Base-by-base conservation (phyloP, 2,797 vertebrate genomes). In the Chloroceryle amazona region DNA sequence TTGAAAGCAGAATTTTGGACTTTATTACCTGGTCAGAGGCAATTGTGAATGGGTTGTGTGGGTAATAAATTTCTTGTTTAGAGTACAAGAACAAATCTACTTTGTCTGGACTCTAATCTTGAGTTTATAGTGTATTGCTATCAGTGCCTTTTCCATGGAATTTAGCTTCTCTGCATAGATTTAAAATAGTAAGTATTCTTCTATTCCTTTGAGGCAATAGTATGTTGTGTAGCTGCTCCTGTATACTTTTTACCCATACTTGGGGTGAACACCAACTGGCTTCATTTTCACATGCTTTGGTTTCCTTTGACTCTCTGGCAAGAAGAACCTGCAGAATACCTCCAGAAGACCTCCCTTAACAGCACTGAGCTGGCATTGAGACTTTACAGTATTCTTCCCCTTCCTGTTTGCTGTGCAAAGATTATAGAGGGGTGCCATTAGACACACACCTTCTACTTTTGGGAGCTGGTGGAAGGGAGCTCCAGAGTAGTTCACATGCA, bases 1-100 rank as follows among this genome's bases (percentile, higher is more conserved):
- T 96, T 97, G 95, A 96, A 89, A 89, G 62, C 2, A 26, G 66
- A 90, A 58, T 90, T 91, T 89, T 89, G 74, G 57, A 28, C 51
- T 76, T 37, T 80, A 67, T 93, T 97, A 97, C 95, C 97, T 97
- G 95, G 51, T 82, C 47, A 84, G 83, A 78, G 71, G 29, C n/a
- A 90, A 63, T 94, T 75, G 60, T 63, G 67, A 95, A 74, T 78
- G 25, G 18, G 14, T 47, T 67, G 37, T 78, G 29, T 21, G 47
- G 67, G 52, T 87, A 88, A 90, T 88, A 91, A 55, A 89, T 93
- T 86, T 88, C 61, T 90, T 67, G 13, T 85, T 92, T 68, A 78
- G 55, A 81, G 66, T 93, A 79, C 14, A 73, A 76, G 67, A 93
- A 52, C 39, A 75, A 84, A 19, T 46, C 79, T 79, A 31, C 66